Evolutionary conservation across 2,888 invertebrate species (phyloP), one percentile per base, ranked within the genome.

Genomic region (Latheticus oryzae): DNA sequence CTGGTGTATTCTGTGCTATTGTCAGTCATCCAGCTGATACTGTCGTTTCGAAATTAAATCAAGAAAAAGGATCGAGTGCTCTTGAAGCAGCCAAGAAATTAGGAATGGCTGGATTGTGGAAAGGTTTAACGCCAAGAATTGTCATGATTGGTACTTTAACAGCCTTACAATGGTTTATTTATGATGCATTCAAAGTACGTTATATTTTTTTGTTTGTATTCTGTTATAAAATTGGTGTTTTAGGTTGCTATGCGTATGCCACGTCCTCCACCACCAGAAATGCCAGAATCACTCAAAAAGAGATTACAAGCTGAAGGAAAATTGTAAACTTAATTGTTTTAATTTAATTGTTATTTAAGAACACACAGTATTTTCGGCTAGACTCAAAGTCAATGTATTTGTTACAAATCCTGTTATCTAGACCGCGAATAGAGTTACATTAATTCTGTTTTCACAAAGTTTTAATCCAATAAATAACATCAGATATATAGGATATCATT

Each of bases 21-120:
- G 98, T 99, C 2, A 97, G 97, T 9, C 98, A 98, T 81, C 98
- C 98, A 48, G 98, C 98, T 64, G 98, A 98, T 80, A 97, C 97
- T 19, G 93, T 91, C 62, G 98, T 98, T 21, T 97, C 97, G 63
- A 97, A 97, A 79, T 84, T 98, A 71, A 99, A 99, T 84, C 95
- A 97, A 85, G 94, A 87, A 62, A 90, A 90, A 76, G 90, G 90
- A 58, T 85, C 89, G 24, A 85, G 88, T 19, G 90, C 92, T 12
- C 74, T 86, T 1, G 86, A 86, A 61, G 88, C 91, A 26, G 85
- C 90, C 59, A 91, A 87, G 76, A 84, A 89, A 76, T 83, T 95
- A 63, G 95, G 95, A 56, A 82, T 85, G 72, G 74, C 77, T 42
- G 84, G 93, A 61, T 84, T 95, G 67, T 95, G 95, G 95, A 91